A percentile compares a stretch with the other conserved stretches of the same genome.
Evolutionary conservation across 2,113 vertebrate genomes (phyloP).

Genomic region (Petromus typicus): DNA sequence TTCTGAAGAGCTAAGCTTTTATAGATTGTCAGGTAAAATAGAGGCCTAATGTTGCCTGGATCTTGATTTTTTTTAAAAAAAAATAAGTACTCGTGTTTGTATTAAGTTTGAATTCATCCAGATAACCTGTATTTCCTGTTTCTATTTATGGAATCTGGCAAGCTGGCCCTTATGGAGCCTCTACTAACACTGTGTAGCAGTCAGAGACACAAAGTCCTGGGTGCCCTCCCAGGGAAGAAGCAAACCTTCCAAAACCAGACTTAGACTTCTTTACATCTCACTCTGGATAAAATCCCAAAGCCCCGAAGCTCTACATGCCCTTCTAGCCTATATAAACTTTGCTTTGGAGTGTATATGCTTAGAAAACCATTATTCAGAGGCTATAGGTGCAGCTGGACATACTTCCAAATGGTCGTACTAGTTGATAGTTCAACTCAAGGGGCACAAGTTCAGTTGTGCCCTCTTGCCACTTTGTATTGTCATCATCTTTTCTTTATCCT

Average conservation of each 20-base stretch:
- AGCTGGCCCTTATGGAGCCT: background rate
- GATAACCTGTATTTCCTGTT: background rate
- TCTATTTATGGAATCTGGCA: background rate
- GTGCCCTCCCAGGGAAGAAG: accelerated
- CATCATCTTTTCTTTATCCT: background rate
- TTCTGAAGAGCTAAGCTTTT: background rate
- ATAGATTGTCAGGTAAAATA: background rate
- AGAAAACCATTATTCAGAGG: background rate
- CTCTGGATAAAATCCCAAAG: background rate
- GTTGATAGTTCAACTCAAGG: background rate
- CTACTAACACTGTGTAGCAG: background rate
- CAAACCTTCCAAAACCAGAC: background rate
- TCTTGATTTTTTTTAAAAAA: background rate
- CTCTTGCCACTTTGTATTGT: background rate
- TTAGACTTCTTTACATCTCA: background rate
- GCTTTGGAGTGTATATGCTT: background rate
- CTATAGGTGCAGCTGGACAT: background rate
- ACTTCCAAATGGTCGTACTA: background rate
- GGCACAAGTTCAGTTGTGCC: background rate
- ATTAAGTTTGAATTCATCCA: background rate
- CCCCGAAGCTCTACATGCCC: too few relatives aligned
- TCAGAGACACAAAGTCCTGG: background rate
- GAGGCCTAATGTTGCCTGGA: background rate
- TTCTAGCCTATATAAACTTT: background rate
- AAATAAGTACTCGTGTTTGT: background rate